A percentile compares a stretch with the other conserved stretches of the same genome.
Evolutionary conservation across 2,113 vertebrate species (phyloP).

Genomic region (mouse (Mus musculus)): DNA sequence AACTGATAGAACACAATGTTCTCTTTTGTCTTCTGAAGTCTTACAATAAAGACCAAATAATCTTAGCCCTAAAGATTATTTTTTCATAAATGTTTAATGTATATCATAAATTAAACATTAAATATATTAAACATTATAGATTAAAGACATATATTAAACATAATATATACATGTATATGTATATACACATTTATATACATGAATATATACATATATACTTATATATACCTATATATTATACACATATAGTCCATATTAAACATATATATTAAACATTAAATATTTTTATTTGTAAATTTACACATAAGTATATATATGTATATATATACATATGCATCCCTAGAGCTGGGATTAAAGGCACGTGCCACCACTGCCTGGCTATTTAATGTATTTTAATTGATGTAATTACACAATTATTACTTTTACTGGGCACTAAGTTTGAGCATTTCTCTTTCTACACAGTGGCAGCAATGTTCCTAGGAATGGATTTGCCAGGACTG

Average conservation of each 20-base stretch:
- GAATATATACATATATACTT: neutral
- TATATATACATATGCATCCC: neutral
- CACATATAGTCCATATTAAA: too few relatives aligned
- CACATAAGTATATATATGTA: neutral
- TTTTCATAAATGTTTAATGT: neutral
- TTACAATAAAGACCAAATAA: neutral
- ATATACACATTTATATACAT: neutral
- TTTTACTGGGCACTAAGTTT: neutral
- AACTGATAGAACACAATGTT: neutral
- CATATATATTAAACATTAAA: too few relatives aligned
- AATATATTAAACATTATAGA: too few relatives aligned
- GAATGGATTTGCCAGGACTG: slow-evolving; percentile 90
- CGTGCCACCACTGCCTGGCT: neutral
- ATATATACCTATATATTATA: too few relatives aligned
- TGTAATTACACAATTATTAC: neutral
- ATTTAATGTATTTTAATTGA: neutral
- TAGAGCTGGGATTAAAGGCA: neutral
- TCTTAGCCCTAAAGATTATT: neutral
- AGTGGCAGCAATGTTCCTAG: slow-evolving; percentile 90
- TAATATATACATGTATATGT: too few relatives aligned
- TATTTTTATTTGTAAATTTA: neutral
- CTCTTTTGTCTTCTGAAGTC: neutral
- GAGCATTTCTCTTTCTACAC: neutral
- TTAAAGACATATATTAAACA: neutral
- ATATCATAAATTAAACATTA: neutral